Conservation (phyloP, 2,113 vertebrate species). For the Caretta caretta region DNA sequence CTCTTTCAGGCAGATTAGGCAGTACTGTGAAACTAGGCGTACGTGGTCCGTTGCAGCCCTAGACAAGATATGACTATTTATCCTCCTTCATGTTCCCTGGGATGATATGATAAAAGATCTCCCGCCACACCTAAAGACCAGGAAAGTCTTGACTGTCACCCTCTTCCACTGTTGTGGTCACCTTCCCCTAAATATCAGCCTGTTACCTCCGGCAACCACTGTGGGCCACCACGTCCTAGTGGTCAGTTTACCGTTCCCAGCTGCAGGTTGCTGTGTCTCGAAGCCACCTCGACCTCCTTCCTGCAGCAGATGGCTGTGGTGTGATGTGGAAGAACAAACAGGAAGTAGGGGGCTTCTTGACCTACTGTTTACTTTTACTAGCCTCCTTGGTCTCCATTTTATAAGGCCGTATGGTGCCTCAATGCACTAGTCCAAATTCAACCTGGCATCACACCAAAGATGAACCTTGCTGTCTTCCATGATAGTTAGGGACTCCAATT, state of each 20-base stretch:
- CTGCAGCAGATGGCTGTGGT: background rate
- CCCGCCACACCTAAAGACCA: background rate
- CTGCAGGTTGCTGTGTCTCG: background rate
- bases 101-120: background rate
- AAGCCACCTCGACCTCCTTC: background rate
- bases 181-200: constrained; percentile 23
- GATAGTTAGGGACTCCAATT: background rate
- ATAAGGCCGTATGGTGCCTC: background rate
- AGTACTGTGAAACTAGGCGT: background rate
- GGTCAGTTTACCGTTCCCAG: background rate
- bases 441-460: background rate
- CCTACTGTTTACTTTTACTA: background rate
- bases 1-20: background rate
- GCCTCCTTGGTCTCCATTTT: background rate
- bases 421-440: background rate
- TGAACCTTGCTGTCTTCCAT: background rate
- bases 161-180: constrained; percentile 5
- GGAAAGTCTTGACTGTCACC: background rate
- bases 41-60: background rate
- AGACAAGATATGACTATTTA: background rate
- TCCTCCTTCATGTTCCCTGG: background rate
- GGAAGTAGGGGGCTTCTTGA: background rate
- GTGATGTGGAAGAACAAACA: background rate
- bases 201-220: background rate
- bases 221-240: background rate